Base-by-base conservation (phyloP, 1,140 invertebrate genomes). In the Kradibia gibbosae region DNA sequence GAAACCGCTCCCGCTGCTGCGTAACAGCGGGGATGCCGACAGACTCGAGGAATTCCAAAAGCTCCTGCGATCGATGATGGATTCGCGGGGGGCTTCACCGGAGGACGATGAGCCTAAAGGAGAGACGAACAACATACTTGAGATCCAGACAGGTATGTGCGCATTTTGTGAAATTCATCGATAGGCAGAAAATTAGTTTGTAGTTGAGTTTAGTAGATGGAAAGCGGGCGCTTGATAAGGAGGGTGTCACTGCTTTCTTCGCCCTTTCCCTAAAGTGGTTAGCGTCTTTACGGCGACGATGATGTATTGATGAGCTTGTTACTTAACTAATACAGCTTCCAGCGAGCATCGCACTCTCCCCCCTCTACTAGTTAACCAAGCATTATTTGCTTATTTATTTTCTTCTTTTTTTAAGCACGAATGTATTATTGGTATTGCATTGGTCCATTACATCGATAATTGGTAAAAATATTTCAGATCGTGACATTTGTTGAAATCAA, bases 31-130 rank as follows among this genome's bases (percentile, higher is more conserved):
- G 8, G 85, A 85, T 72, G 84, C 83, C 57, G 89, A 89, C 83
- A 90, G 89, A 65, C 85, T 88, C 39, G 87, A 89, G 53, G 89
- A 91, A 86, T 91, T 90, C 76, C 87, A 89, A 73, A 89, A 88
- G 77, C 84, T 90, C 17, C 79, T 91, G 25, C 86, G 85, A 86
- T 87, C 89, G 70, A 91, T 90, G 87, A 85, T 89, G 78, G 86
- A 87, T 28, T 87, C 87, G 10, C 83, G 84, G 8, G 82, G 76
- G 15, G 79, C 78, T 20, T 89, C 90, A 20, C 72, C 86, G 3
- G 89, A 90, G 10, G 88, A 85, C 8, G 87, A 87, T 13, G 85
- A 85, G 3, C 17, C 60, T 5, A 80, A 73, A 7, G 86, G 88
- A 0, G 88, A 86, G 45, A 81, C 22, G 31, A 85, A 81, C 62